Evolutionary conservation across 2,888 invertebrate species (phyloP), one percentile per base, ranked within the genome.

Genomic region (Tenthredo distinguenda): DNA sequence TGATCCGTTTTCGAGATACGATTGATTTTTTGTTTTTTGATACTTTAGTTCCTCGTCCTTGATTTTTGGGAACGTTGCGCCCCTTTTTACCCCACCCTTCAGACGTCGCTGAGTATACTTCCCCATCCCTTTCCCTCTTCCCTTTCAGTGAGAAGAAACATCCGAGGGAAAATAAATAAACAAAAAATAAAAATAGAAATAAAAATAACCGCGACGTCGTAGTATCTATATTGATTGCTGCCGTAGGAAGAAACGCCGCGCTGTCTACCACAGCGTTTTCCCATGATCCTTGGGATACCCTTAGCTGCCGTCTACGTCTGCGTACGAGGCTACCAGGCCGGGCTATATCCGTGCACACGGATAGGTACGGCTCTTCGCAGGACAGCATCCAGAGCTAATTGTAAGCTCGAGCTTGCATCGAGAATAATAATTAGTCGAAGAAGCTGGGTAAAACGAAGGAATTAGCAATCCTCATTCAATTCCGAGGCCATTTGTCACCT

Each of bases 181-280:
- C 0, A 68, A 68, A 65, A 65, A 12, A n/a, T 9, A 12, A 55
- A 65, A 68, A 34, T 34, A 47, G 34, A 65, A 68, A 12, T 34
- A 15, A 34, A 31, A 21, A 43, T 37, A 79, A 37, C 47, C 3
- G n/a, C 15, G 50, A 76, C 34, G 68, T 68, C 31, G 62, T 15
- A 26, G 21, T 74, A 74, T 74, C 15, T 74, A 74, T 74, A 77
- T 77, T 77, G 55, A 84, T 62, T 71, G 47, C 71, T 55, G 50
- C 74, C n/a, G 50, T 50, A 34, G 26, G 18, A 74, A 71, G 79
- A 58, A 43, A 84, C 81, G 77, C 76, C 83, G 84, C 82, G 83
- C 71, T 85, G 84, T 84, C 74, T 85, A 71, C 79, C 26, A 62
- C 79, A 43, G n/a, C 15, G 50, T 86, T 76, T 62, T 82, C 72